Conservation (phyloP, 2,113 vertebrate species). For the Mandrillus leucophaeus region DNA sequence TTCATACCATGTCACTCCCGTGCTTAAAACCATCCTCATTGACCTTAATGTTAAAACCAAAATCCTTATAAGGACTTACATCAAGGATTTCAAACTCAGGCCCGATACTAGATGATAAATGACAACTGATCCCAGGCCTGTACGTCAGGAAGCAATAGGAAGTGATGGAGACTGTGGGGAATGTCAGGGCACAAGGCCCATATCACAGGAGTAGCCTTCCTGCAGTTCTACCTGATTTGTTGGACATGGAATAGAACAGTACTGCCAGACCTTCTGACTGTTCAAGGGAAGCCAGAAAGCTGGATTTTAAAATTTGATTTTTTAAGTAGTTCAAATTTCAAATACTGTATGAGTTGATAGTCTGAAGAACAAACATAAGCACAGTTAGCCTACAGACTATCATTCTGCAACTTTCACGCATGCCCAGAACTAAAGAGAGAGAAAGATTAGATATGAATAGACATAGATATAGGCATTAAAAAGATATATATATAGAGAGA, state of each 20-base stretch:
- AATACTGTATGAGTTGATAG: conserved; percentile 4
- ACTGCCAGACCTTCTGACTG: not conserved
- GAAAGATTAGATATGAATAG: not conserved
- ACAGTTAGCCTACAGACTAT: not conserved
- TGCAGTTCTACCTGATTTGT: not conserved
- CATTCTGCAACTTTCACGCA: conserved; percentile 2
- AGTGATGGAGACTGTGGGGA: not conserved
- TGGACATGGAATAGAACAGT: not conserved
- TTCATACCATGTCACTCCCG: not conserved
- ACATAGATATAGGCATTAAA: too few relatives aligned
- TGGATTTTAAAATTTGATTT: not conserved
- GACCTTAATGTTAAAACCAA: conserved; percentile 14
- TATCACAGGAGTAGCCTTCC: not conserved
- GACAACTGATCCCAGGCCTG: not conserved
- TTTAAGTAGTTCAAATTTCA: conserved; percentile 20
- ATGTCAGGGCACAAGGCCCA: not conserved
- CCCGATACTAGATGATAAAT: not conserved
- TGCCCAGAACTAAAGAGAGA: not conserved
- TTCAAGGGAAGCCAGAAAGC: not conserved
- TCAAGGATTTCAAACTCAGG: conserved; percentile 28
- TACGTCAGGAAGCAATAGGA: not conserved
- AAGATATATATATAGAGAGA: too few relatives aligned
- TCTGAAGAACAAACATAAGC: conserved; percentile 33
- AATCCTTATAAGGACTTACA: not conserved
- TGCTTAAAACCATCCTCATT: not conserved